Evolutionary conservation across 2,113 vertebrate genomes (phyloP).

Genomic region (Vireo altiloquus): DNA sequence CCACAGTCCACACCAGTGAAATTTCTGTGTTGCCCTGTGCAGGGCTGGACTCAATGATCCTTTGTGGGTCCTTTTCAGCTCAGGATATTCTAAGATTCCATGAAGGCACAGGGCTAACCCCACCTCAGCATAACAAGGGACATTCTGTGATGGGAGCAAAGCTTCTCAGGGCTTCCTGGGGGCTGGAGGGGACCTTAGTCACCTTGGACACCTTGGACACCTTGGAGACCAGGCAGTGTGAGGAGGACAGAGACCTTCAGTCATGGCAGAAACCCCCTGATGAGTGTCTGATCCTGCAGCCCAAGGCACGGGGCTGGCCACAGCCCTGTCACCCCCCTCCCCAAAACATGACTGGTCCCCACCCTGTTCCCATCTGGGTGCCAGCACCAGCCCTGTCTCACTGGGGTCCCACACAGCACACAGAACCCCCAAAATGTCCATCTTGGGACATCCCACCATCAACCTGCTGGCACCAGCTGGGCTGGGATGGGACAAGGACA

Average conservation of each 20-base stretch:
- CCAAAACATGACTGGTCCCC: not conserved
- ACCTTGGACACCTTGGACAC: too few species aligned
- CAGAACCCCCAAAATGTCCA: not conserved
- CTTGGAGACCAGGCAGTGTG: not conserved
- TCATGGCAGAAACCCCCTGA: not conserved
- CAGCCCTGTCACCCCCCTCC: not conserved
- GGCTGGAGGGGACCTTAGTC: not conserved
- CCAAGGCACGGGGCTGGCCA: rapidly evolving
- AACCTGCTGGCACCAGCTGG: not conserved
- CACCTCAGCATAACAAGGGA: not conserved
- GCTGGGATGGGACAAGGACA: not conserved
- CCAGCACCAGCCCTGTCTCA: not conserved
- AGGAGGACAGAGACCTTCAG: not conserved
- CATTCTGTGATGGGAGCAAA: not conserved
- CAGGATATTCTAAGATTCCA: not conserved
- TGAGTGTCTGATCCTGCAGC: not conserved
- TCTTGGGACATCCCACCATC: not conserved
- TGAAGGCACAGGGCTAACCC: not conserved
- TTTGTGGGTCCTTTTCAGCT: not conserved
- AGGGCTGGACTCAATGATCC: not conserved
- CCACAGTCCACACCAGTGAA: not conserved
- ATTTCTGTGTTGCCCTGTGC: not conserved
- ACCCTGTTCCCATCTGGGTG: not conserved
- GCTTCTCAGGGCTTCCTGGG: rapidly evolving
- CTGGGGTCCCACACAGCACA: not conserved